Base-by-base conservation (phyloP, 2,113 vertebrate species). In the Castor canadensis region DNA sequence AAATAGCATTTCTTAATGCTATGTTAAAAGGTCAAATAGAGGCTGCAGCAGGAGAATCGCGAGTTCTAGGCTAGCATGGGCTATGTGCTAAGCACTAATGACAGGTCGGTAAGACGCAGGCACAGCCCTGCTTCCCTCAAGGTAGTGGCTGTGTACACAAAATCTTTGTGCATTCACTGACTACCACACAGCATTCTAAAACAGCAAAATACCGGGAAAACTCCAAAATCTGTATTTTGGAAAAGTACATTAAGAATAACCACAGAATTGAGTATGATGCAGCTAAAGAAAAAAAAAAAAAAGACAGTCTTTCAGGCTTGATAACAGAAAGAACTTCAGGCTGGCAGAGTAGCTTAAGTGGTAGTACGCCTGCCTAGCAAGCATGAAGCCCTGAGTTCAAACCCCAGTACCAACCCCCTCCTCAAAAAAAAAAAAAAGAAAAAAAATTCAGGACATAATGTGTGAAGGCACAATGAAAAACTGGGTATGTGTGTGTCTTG, bases 1-100 rank as follows among this genome's bases (percentile, higher is more conserved):
- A 88, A 93, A 79, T 73, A 85, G 22, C 67, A 94, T 90, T 96
- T 93, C 62, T 91, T 81, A 80, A 75, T 38, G 58, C 40, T 66
- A 69, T 90, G 90, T 81, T 73, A 49, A 95, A 91, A 85, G 69
- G 71, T 71, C 73, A 95, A 62, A 69, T 56, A 84, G 19, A 58
- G 56, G 56, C 24, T 58, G 56, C 19, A 58, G 24, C 56, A 17
- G 13, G 17, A 20, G 56, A 58, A 58, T 58, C 24, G 24, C 24
- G 56, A 58, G 17, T 58, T 58, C 56, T 58, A 58, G 13, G 56
- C 56, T 22, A 58, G 17, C 17, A 6, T 58, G 56, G 6, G 54
- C 54, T 16, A 56, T 12, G 19, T 58, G 17, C 16, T 19, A 58
- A 62, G 60, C 22, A 28, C n/a, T n/a, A n/a, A n/a, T n/a, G n/a